Conservation (phyloP, 2,113 vertebrate genomes). For the Poeciliopsis prolifica region DNA sequence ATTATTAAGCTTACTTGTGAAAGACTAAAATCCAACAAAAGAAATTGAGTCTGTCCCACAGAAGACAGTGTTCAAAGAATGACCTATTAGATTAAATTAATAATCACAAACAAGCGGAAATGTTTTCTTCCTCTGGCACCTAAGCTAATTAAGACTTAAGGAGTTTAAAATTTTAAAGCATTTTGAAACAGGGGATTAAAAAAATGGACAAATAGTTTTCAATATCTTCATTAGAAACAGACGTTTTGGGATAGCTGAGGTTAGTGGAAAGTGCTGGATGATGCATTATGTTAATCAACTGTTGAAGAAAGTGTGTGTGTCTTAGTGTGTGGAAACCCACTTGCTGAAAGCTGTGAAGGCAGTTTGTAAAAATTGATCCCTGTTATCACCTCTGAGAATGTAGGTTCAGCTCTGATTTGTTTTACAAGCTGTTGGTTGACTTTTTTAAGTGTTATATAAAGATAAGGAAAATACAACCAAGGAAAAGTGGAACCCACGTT, state of each 20-base stretch:
- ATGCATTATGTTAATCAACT: background rate
- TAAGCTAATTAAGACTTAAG: background rate
- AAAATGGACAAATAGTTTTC: background rate
- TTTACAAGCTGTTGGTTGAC: slow-evolving; percentile 36
- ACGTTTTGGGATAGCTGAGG: background rate
- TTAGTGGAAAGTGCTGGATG: background rate
- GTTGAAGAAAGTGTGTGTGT: background rate
- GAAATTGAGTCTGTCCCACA: no score
- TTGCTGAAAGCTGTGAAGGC: slow-evolving; percentile 41
- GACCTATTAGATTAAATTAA: background rate
- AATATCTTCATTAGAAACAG: background rate
- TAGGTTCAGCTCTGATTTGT: slow-evolving; percentile 40
- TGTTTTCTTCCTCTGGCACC: background rate
- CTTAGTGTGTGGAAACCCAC: no score
- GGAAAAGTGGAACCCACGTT: no score
- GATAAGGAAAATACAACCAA: slow-evolving; percentile 26
- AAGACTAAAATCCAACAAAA: no score
- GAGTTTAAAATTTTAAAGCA: background rate
- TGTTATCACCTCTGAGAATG: slow-evolving; percentile 50
- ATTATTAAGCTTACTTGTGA: no score
- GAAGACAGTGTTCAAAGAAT: background rate
- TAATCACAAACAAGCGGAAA: background rate
- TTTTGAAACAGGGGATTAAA: background rate
- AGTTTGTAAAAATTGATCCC: slow-evolving; percentile 71
- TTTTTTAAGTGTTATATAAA: slow-evolving; percentile 21